Conservation (phyloP, 1,140 invertebrate species). For the Aphaenogaster floridana region DNA sequence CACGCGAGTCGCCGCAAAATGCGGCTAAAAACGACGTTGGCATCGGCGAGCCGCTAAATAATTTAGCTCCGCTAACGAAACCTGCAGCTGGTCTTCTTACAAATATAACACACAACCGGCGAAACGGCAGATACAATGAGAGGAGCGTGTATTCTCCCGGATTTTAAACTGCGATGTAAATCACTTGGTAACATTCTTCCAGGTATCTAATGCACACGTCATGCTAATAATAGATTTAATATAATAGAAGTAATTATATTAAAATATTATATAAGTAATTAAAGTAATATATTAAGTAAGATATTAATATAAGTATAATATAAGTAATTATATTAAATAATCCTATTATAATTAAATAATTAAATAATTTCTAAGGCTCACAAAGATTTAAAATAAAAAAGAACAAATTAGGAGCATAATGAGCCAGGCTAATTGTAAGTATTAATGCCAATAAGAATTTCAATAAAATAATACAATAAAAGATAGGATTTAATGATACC, state of each 20-base stretch:
- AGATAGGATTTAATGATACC: too few relatives aligned
- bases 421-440: too few relatives aligned
- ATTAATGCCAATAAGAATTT: too few relatives aligned
- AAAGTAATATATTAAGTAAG: too few relatives aligned
- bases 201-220: not conserved
- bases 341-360: too few relatives aligned
- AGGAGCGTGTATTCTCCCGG: not conserved
- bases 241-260: not conserved
- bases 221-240: not conserved
- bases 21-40: conserved; percentile 8
- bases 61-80: conserved; percentile 10
- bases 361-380: too few relatives aligned
- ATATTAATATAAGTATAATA: too few relatives aligned
- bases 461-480: too few relatives aligned
- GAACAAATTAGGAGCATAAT: too few relatives aligned
- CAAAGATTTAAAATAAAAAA: too few relatives aligned
- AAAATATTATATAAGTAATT: not conserved
- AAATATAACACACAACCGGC: not conserved
- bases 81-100: not conserved
- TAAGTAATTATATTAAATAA: too few relatives aligned
- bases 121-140: not conserved
- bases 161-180: not conserved
- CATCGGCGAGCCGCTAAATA: not conserved
- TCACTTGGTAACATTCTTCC: not conserved
- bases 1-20: not conserved